Evolutionary conservation across 2,888 invertebrate species (phyloP).

Genomic region (Drepanosiphum platanoidis): DNA sequence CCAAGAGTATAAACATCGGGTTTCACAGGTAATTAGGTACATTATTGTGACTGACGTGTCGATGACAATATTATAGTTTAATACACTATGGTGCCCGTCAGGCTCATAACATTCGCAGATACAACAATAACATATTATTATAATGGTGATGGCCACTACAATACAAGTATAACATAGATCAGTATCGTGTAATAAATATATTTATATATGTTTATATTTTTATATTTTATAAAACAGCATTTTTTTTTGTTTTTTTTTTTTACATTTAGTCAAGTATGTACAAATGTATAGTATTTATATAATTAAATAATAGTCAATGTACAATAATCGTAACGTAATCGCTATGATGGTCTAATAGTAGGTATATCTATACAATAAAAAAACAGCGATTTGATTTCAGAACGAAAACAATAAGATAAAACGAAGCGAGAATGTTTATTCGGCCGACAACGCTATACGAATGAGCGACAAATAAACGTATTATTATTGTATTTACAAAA

Average conservation of each 20-base stretch:
- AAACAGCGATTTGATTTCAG: not conserved
- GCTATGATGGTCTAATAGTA: not conserved
- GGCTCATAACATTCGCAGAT: not conserved
- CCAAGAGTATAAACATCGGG: not conserved
- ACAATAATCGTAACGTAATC: not conserved
- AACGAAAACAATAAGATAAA: not conserved
- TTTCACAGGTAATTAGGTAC: not conserved
- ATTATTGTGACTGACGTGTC: not conserved
- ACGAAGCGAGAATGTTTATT: not conserved
- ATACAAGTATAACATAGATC: not conserved
- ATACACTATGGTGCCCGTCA: too few species aligned
- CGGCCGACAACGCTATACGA: not conserved
- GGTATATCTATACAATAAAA: not conserved
- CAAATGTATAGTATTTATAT: not conserved
- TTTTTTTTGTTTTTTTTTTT: not conserved
- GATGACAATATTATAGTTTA: not conserved
- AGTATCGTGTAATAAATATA: not conserved
- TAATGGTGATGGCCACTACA: not conserved
- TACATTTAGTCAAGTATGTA: slow-evolving; percentile 1
- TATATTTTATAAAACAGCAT: not conserved
- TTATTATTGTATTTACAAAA: not conserved
- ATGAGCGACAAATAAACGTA: not conserved
- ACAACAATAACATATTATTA: not conserved
- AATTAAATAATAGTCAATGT: not conserved
- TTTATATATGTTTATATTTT: not conserved